Base-by-base conservation (phyloP, 2,797 vertebrate species). In the Argentina silus region DNA sequence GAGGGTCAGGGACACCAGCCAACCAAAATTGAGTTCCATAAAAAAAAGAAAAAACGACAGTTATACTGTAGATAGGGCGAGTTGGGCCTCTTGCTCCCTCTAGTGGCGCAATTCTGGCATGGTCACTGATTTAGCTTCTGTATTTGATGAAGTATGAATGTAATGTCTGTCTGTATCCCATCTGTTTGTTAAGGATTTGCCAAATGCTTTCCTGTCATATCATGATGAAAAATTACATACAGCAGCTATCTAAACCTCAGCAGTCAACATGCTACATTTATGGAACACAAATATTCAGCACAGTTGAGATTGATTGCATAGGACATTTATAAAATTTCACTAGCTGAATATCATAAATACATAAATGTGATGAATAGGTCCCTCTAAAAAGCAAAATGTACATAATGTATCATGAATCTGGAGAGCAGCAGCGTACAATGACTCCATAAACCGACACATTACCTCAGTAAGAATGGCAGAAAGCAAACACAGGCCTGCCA, bases 391-490 rank as follows among this genome's bases (percentile, higher is more conserved):
- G 75, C 44, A 0, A 45, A 1, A 44, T 78, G 85, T 74, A 55
- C 67, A 69, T 72, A 79, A 81, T 64, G 70, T 55, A 43, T 72
- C 80, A 76, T 71, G 67, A 51, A 36, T 42, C 78, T 48, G 73
- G 67, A 47, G 77, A 78, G 79, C 6, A 62, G 78, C 72, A 74
- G 73, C 80, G 75, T 74, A 77, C 19, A 48, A 67, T 0, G 48
- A 59, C 72, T 81, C 67, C 27, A 19, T 72, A 79, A 87, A 87
- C 73, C 77, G 87, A 89, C 83, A 85, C 78, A 43, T 72, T 69
- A 82, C 77, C 75, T 83, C 79, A 87, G 62, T 70, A 82, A 82
- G 85, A 84, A 80, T 86, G 89, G 81, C 88, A 87, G 83, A 77
- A 85, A 84, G 81, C 74, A 77, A 83, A 85, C 69, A 66, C 42